phyloP scores from a whole-genome alignment of 2,888 invertebrate species.

The Seira sanloemensis region DNA sequence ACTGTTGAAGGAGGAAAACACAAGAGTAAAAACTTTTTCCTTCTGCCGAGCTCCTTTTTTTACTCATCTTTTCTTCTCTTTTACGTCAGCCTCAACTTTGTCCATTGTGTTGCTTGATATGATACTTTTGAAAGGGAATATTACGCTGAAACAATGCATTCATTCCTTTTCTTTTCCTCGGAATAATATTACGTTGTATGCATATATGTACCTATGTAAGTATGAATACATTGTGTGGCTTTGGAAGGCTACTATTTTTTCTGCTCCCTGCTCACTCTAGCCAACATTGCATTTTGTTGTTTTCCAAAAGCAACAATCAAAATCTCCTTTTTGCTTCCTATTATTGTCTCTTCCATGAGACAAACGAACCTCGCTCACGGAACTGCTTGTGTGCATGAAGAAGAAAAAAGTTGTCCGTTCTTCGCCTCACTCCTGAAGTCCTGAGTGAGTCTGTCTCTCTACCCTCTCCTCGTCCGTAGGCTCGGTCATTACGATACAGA shows the following conservation, averaged over 20 bases:
- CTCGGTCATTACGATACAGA: neutral
- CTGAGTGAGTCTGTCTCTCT: neutral
- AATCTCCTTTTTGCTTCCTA: conserved; percentile 26
- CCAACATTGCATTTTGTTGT: neutral
- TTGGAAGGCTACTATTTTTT: neutral
- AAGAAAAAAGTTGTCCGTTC: conserved; percentile 26
- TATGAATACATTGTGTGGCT: neutral
- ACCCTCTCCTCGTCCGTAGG: conserved; percentile 19
- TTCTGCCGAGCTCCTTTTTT: conserved; percentile 50
- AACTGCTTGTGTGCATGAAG: conserved; percentile 26
- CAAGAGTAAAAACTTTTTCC: conserved; percentile 44
- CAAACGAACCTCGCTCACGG: conserved; percentile 17
- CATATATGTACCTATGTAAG: neutral
- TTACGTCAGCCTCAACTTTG: conserved; percentile 41
- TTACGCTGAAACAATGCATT: neutral
- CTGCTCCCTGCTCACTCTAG: neutral
- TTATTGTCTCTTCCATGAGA: conserved; percentile 56
- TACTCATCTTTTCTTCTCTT: conserved; percentile 47
- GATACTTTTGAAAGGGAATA: neutral
- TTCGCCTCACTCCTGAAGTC: conserved; percentile 12
- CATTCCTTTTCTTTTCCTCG: conserved; percentile 11
- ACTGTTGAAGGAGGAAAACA: neutral
- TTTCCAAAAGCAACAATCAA: conserved; percentile 20
- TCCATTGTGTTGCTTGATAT: conserved; percentile 3
- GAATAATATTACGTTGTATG: too few relatives aligned